Evolutionary conservation across 1,140 invertebrate species (phyloP), one percentile per base, ranked within the genome.

Genomic region (Lamellibrachia luymesi): DNA sequence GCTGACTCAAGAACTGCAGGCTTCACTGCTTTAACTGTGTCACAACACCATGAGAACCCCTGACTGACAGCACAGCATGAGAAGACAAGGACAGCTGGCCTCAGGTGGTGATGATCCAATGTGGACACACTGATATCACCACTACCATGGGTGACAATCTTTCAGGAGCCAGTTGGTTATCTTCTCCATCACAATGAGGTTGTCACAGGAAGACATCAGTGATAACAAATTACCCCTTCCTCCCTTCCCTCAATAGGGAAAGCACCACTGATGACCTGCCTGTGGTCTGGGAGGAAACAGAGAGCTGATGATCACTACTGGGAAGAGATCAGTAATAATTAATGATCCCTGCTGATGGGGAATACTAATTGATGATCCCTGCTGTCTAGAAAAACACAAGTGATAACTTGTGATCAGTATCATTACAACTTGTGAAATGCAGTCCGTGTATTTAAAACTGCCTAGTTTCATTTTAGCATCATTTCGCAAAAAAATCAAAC

Each of bases 311-410:
- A 80, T 80, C 64, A 10, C 17, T 8, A 22, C 64, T 80, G 64
- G 64, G 64, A 80, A 80, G 64, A 80, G 64, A 2, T 80, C 64
- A 80, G 64, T 80, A 80, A 80, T 80, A 80, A 80, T 80, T 80
- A 80, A 80, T 80, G 64, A 80, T 80, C 64, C 64, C 64, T 80
- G 64, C 2, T 80, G 64, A 80, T 17, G 52, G 64, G 64, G 64
- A 80, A 80, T 80, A 80, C 64, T 80, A 80, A 80, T 80, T 80
- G 64, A 80, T 80, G 64, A 80, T 80, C 64, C 64, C 64, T 80
- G 64, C 64, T 22, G 38, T 80, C 64, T 17, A 80, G 64, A 80
- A 22, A 8, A 17, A 22, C 17, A 22, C 64, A 10, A 80, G 64
- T 80, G 64, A 80, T 80, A 80, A 80, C 25, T 4, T 22, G 64